These are phyloP conservation scores for Bacillus rossius DNA, from an alignment of 1,140 invertebrate species.

Conservation along the genomic window DNA sequence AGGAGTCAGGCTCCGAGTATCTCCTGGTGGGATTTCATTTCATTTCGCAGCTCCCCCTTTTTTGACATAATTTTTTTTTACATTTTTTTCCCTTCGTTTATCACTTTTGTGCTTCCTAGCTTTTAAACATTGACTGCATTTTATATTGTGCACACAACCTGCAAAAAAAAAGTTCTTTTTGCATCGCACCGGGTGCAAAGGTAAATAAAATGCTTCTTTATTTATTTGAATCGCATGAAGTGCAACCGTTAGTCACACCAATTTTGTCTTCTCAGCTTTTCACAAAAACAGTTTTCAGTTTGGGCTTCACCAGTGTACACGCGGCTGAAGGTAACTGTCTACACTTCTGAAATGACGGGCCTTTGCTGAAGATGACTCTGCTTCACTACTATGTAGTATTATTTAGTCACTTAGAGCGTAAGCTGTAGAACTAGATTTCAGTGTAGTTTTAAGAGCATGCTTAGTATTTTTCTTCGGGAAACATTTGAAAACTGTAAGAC, in stretches of 20 bases:
- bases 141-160: background rate
- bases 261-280: background rate
- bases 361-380: too few relatives aligned
- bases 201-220: background rate
- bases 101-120: background rate
- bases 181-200: background rate
- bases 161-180: background rate
- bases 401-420: too few relatives aligned
- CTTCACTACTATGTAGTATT: too few relatives aligned
- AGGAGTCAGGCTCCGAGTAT: too few relatives aligned
- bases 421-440: too few relatives aligned
- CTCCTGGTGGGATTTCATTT: background rate
- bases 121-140: background rate
- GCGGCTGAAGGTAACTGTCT: too few relatives aligned
- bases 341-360: too few relatives aligned
- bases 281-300: too few relatives aligned
- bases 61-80: background rate
- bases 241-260: background rate
- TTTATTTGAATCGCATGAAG: conserved; percentile 1
- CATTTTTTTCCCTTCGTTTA: background rate
- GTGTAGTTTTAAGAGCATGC: too few relatives aligned
- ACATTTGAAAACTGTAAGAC: too few relatives aligned
- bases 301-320: too few relatives aligned
- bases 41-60: background rate
- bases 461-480: too few relatives aligned